Conservation (phyloP, 1,140 invertebrate genomes). For the Sminthurinus signatus region DNA sequence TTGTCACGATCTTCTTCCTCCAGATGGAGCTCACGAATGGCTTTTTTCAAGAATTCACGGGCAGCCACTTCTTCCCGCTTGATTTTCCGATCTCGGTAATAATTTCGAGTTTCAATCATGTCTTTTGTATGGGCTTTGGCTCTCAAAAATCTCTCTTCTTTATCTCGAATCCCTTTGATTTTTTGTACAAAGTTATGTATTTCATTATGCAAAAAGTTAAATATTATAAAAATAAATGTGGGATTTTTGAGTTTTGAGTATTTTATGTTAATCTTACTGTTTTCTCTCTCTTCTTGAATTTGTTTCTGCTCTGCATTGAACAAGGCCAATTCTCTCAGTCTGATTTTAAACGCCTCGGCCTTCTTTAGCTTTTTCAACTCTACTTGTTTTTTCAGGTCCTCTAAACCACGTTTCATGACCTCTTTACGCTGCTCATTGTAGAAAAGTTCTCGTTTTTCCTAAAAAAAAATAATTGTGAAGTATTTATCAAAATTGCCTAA, state of each 20-base stretch:
- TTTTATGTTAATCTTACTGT: constrained; percentile 16
- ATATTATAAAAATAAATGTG: too few species aligned
- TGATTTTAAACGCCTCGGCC: constrained; percentile 18
- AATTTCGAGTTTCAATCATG: constrained; percentile 35
- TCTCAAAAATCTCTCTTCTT: constrained; percentile 15
- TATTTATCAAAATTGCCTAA: too few species aligned
- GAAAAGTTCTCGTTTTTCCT: constrained; percentile 6
- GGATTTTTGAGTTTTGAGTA: neutral
- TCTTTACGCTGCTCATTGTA: constrained; percentile 1
- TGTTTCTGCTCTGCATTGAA: constrained; percentile 8
- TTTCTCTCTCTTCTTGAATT: constrained; percentile 21
- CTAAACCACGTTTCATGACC: neutral
- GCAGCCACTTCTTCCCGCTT: constrained; percentile 38
- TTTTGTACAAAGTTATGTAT: neutral
- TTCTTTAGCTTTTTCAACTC: constrained; percentile 21
- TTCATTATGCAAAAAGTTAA: too few species aligned
- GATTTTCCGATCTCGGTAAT: constrained; percentile 30
- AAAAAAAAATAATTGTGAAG: neutral
- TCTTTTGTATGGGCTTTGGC: constrained; percentile 32
- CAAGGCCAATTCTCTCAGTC: constrained; percentile 22
- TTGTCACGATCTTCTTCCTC: constrained; percentile 35
- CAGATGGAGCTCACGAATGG: constrained; percentile 26
- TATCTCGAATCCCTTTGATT: constrained; percentile 20
- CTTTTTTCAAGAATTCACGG: constrained; percentile 36
- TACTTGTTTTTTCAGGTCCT: constrained; percentile 24